Evolutionary conservation across 2,797 vertebrate species (phyloP).

Genomic region (Anomalospiza imberbis): DNA sequence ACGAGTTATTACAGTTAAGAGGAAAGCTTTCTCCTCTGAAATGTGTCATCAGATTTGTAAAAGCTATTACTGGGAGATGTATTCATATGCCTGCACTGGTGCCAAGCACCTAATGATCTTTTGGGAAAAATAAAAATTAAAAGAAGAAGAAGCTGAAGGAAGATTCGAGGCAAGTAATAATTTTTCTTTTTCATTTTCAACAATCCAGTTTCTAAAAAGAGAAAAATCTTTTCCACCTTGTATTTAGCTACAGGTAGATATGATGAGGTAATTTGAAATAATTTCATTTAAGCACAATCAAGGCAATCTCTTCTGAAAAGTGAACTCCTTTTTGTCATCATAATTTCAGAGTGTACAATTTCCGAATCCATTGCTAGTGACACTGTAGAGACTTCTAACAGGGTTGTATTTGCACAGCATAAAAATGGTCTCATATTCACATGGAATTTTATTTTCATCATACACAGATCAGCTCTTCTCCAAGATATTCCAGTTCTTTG

Average conservation of each 20-base stretch:
- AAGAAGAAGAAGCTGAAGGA: not conserved
- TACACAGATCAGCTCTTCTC: not conserved
- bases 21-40: conserved; percentile 1
- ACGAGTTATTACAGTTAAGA: not conserved
- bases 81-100: not conserved
- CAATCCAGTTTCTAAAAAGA: not conserved
- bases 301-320: not conserved
- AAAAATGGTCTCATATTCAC: not conserved
- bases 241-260: not conserved
- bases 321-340: not conserved
- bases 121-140: not conserved
- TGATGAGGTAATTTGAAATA: not conserved
- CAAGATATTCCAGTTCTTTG: not conserved
- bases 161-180: not conserved
- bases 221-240: not conserved
- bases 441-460: not conserved
- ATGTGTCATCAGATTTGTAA: not conserved
- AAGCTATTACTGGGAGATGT: not conserved
- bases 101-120: not conserved
- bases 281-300: not conserved
- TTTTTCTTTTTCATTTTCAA: not conserved
- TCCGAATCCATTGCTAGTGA: not conserved
- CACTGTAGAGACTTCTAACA: not conserved
- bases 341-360: not conserved
- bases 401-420: not conserved